Conservation (phyloP, 2,797 vertebrate species). For the Protosalanx chinensis region DNA sequence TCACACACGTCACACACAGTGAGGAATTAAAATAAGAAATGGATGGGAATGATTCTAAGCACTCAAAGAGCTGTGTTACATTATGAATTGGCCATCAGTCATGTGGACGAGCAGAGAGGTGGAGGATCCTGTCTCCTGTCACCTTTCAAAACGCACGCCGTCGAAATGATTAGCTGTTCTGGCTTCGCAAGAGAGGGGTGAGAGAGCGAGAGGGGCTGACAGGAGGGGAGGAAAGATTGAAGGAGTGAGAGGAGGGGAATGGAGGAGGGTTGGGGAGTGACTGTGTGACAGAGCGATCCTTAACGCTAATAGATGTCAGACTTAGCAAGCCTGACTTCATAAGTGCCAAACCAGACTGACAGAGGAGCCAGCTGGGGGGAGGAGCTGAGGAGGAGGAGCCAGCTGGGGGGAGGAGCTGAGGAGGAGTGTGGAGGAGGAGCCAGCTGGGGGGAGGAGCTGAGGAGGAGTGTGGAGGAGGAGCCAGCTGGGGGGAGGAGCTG, state of each 20-base stretch:
- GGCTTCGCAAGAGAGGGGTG: slow-evolving; percentile 46
- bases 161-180: slow-evolving; percentile 65
- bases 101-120: slow-evolving; percentile 43
- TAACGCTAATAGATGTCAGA: slow-evolving; percentile 69
- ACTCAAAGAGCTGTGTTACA: slow-evolving; percentile 58
- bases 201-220: slow-evolving; percentile 6
- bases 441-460: slow-evolving; percentile 4
- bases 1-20: slow-evolving; percentile 61
- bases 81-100: slow-evolving; percentile 66
- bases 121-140: slow-evolving; percentile 64
- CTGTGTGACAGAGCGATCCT: slow-evolving; percentile 62
- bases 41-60: slow-evolving; percentile 64
- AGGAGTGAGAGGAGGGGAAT: background rate
- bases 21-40: slow-evolving; percentile 71
- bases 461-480: too few species aligned
- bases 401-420: background rate
- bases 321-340: slow-evolving; percentile 54
- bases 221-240: slow-evolving; percentile 31
- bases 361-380: slow-evolving; percentile 42
- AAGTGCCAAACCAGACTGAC: slow-evolving; percentile 49
- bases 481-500: too few species aligned
- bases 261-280: slow-evolving; percentile 16
- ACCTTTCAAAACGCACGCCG: slow-evolving; percentile 52
- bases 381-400: slow-evolving; percentile 25
- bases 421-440: background rate